Base-by-base conservation (phyloP, 2,888 invertebrate species). In the Euphydryas editha region DNA sequence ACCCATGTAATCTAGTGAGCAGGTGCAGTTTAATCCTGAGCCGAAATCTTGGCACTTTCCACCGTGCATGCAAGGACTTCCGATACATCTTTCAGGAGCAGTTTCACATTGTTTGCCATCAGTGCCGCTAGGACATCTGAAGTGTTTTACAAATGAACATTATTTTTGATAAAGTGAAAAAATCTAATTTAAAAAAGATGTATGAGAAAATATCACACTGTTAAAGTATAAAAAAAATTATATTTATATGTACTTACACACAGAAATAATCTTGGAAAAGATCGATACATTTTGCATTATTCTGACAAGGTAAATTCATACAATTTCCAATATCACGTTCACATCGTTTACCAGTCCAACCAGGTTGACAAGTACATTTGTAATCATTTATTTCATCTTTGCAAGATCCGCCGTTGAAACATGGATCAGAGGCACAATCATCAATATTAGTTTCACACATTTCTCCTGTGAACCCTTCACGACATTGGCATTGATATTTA, bases 61-160 rank as follows among this genome's bases (percentile, higher is more conserved):
- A 55, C 97, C 97, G 79, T 99, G 98, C 97, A 98, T 98, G 83
- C 99, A 99, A 5, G 98, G 98, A 78, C 96, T 96, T 30, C 98
- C 98, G 68, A 98, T 97, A 82, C 98, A 98, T 72, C 99, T 95
- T 87, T 99, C 98, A 3, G 99, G 99, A 0, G 99, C 98, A 0
- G 98, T 98, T 89, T 99, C 98, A 85, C 99, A 99, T 84, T 98
- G 97, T 87, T 99, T 98, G 11, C 99, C 99, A 80, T 98, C 98
- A 0, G 98, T 99, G 76, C 99, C 98, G 72, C 97, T 97, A 55
- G 98, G 98, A 80, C 98, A 98, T 10, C 96, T 96, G 60, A 83
- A 83, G 68, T 59, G 20, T 46, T 17, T 20, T 20, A 4, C 61
- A 65, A 65, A 51, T 10, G 17, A 30, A 62, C 37, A 56, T 57